Conservation (phyloP, 2,113 vertebrate species). For the Phocoena sinus region DNA sequence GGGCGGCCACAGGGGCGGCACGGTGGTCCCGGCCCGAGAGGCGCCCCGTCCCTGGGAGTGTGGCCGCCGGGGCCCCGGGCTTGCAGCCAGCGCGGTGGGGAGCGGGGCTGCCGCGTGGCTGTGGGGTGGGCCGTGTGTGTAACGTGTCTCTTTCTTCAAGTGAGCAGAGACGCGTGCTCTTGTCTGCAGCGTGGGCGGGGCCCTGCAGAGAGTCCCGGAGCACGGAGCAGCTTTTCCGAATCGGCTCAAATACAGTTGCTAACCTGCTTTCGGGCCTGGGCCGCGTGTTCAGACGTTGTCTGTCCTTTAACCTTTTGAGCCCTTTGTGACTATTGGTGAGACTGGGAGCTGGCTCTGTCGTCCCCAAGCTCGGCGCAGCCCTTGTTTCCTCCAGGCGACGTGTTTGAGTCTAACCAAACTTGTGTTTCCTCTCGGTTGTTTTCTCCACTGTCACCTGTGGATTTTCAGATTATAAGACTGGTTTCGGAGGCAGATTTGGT, state of each 20-base stretch:
- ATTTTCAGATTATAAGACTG: constrained; percentile 93
- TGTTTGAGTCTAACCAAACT: constrained; percentile 42
- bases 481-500: constrained; percentile 93
- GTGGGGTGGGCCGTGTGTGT: not conserved
- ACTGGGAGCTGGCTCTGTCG: rapidly evolving
- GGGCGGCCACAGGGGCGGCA: not conserved
- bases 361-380: rapidly evolving
- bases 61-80: not conserved
- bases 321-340: rapidly evolving
- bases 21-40: not conserved
- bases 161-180: rapidly evolving
- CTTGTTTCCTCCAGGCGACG: rapidly evolving
- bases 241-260: too few species aligned
- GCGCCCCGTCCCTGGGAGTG: not conserved
- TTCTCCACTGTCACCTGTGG: constrained; percentile 68
- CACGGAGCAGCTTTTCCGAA: not conserved
- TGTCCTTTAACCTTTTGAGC: not conserved
- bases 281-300: not conserved
- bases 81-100: rapidly evolving
- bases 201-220: not conserved
- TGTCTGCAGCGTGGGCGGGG: not conserved
- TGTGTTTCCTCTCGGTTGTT: constrained; percentile 55
- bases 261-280: not conserved
- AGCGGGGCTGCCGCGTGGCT: rapidly evolving
- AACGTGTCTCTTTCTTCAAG: not conserved